phyloP scores from a whole-genome alignment of 2,888 invertebrate species.

The Silvanus unidentatus region DNA sequence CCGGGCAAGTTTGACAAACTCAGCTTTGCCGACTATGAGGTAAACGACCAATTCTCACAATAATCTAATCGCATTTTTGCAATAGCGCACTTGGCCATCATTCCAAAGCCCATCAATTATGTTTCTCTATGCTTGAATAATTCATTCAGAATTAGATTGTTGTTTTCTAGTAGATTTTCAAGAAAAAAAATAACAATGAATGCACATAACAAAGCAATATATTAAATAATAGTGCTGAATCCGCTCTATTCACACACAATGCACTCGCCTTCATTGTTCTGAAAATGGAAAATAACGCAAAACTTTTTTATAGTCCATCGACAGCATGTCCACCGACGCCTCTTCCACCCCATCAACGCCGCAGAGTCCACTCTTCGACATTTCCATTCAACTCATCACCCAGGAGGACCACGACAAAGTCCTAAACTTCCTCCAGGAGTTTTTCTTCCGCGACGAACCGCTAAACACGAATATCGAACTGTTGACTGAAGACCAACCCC shows the following conservation, averaged over 20 bases:
- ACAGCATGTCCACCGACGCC: constrained; percentile 29
- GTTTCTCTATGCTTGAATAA: too few relatives aligned
- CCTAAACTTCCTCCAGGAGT: constrained; percentile 52
- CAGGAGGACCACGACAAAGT: constrained; percentile 48
- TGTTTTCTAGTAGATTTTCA: too few relatives aligned
- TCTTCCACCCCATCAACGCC: constrained; percentile 39
- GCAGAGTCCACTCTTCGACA: constrained; percentile 33
- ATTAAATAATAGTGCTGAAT: too few relatives aligned
- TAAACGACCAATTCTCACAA: constrained; percentile 24
- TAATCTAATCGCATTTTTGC: too few relatives aligned
- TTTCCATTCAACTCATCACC: constrained; percentile 45
- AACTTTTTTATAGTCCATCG: constrained; percentile 21
- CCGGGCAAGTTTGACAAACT: constrained; percentile 35
- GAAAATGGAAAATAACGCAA: too few relatives aligned
- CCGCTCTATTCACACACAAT: too few relatives aligned
- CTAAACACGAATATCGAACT: constrained; percentile 58
- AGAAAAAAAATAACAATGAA: too few relatives aligned
- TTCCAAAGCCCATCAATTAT: too few relatives aligned
- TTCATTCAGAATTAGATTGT: too few relatives aligned
- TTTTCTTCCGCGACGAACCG: constrained; percentile 69
- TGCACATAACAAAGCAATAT: too few relatives aligned
- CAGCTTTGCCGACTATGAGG: constrained; percentile 34
- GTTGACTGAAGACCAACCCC: constrained; percentile 54
- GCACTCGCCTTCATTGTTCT: too few relatives aligned
- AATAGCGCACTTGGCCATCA: too few relatives aligned